These are phyloP conservation scores for Hypomesus transpacificus DNA, from an alignment of 2,113 vertebrate genomes.

Conservation along the genomic window DNA sequence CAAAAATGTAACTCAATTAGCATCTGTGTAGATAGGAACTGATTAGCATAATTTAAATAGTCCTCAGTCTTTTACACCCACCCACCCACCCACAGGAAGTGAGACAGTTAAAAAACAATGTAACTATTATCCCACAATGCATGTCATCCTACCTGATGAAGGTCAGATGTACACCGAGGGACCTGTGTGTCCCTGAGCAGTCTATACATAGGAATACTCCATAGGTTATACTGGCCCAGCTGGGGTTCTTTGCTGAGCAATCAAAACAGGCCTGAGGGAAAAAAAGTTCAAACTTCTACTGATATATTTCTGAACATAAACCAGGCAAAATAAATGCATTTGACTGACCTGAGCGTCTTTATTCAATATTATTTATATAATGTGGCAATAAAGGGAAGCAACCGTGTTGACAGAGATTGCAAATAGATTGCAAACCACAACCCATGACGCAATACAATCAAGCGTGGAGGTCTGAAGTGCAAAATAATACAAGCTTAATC, in stretches of 20 bases:
- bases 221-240: slow-evolving; percentile 96
- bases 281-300: background rate
- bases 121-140: background rate
- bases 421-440: background rate
- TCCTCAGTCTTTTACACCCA: background rate
- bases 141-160: slow-evolving; percentile 83
- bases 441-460: background rate
- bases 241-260: slow-evolving; percentile 91
- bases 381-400: background rate
- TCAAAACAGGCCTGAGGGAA: slow-evolving; percentile 85
- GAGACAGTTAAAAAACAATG: too few species aligned
- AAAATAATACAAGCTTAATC: slow-evolving; percentile 4
- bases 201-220: slow-evolving; percentile 97
- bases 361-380: background rate
- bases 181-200: slow-evolving; percentile 90
- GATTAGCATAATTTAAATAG: too few species aligned
- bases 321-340: too few species aligned
- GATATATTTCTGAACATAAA: background rate
- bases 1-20: too few species aligned
- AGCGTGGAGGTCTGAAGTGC: background rate
- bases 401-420: slow-evolving; percentile 5
- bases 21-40: too few species aligned
- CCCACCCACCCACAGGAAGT: background rate
- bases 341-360: too few species aligned
- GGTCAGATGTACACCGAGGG: slow-evolving; percentile 90